phyloP scores from a whole-genome alignment of 2,888 invertebrate genomes.

The Spisula subtruncata region DNA sequence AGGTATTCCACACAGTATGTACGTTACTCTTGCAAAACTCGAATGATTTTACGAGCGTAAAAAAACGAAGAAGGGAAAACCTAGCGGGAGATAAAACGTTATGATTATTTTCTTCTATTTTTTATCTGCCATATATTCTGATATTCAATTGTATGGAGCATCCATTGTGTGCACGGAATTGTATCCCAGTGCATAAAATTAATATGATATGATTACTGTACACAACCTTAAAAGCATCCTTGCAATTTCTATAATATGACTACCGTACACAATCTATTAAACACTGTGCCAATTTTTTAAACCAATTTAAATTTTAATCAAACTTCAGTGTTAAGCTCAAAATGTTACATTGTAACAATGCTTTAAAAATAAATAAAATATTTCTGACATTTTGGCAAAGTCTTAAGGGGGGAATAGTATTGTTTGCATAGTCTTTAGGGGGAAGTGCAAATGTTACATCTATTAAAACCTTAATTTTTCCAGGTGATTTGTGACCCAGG shows the following conservation, averaged over 20 bases:
- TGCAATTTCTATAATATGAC: neutral
- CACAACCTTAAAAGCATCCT: neutral
- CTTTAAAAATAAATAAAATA: too few species aligned
- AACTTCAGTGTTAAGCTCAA: too few species aligned
- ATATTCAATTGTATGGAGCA: neutral
- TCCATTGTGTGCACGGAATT: neutral
- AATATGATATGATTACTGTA: neutral
- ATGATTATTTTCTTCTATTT: neutral
- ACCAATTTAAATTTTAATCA: too few species aligned
- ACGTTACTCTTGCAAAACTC: neutral
- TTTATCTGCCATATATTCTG: neutral
- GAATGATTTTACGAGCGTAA: neutral
- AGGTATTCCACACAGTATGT: neutral
- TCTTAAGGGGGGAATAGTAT: too few species aligned
- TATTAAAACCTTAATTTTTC: too few species aligned
- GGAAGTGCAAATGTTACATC: too few species aligned
- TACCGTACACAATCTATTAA: neutral
- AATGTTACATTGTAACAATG: too few species aligned
- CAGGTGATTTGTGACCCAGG: too few species aligned
- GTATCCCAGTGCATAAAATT: neutral
- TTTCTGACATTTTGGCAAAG: too few species aligned
- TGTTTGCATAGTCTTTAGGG: too few species aligned
- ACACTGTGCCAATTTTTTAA: neutral
- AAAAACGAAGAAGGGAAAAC: neutral
- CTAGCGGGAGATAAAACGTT: neutral